These are phyloP conservation scores for Laterallus jamaicensis DNA, from an alignment of 2,113 vertebrate genomes.

Conservation along the genomic window DNA sequence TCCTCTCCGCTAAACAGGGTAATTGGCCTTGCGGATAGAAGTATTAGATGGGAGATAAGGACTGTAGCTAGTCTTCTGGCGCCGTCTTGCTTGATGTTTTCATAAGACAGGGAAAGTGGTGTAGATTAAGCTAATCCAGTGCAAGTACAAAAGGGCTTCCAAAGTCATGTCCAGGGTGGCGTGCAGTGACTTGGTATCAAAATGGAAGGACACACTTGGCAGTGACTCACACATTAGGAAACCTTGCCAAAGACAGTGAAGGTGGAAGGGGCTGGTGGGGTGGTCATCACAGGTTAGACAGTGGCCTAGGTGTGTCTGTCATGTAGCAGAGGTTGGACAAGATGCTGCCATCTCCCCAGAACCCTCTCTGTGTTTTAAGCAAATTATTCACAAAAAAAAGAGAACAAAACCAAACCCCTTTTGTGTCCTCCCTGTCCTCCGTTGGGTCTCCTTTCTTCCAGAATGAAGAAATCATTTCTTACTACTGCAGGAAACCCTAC, in stretches of 20 bases:
- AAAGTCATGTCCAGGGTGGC: background rate
- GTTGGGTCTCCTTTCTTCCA: background rate
- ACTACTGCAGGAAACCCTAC: background rate
- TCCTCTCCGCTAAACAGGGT: background rate
- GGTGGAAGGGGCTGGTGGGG: background rate
- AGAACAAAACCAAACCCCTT: background rate
- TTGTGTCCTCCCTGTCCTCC: rapidly evolving
- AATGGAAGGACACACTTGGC: background rate
- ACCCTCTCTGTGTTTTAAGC: background rate
- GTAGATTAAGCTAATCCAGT: background rate
- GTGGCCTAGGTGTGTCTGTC: background rate
- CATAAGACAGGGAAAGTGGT: background rate
- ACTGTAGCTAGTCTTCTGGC: background rate
- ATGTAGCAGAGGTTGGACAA: background rate
- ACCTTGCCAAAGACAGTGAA: background rate
- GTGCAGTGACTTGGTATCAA: background rate
- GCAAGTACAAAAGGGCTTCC: background rate
- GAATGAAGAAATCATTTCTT: background rate
- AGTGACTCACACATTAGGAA: background rate
- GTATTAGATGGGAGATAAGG: constrained; percentile 23
- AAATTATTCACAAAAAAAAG: background rate
- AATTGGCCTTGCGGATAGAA: background rate
- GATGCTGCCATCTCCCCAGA: background rate
- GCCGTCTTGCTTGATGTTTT: background rate
- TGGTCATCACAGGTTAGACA: background rate